A percentile compares a stretch with the other conserved stretches of the same genome.
phyloP scores from a whole-genome alignment of 2,113 vertebrate species.

The Tachycineta bicolor region DNA sequence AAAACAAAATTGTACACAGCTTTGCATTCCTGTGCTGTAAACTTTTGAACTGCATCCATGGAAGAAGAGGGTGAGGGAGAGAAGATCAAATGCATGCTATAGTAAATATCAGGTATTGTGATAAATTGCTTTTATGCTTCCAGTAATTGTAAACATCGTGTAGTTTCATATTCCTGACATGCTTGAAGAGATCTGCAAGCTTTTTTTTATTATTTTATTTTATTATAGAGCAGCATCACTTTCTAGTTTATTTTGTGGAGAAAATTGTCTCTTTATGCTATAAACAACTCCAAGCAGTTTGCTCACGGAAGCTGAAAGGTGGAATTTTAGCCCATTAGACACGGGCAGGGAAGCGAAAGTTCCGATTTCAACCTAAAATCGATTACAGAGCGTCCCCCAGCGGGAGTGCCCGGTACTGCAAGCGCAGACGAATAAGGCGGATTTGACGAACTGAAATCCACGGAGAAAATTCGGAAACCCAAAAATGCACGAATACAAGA shows the following conservation, averaged over 20 bases:
- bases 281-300: background rate
- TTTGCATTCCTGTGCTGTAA: background rate
- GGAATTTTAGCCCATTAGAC: background rate
- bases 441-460: background rate
- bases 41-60: background rate
- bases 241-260: conserved; percentile 1
- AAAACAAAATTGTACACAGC: background rate
- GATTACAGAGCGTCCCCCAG: conserved; percentile 49
- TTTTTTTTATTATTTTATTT: background rate
- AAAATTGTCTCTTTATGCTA: background rate
- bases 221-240: background rate
- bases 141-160: conserved; percentile 1
- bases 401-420: background rate
- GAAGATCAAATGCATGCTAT: background rate
- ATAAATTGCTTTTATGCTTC: conserved; percentile 9
- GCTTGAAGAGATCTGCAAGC: background rate
- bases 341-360: background rate
- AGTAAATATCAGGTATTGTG: background rate
- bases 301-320: background rate
- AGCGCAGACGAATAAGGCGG: background rate
- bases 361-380: background rate
- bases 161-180: background rate
- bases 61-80: background rate
- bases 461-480: background rate
- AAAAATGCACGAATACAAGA: background rate